Evolutionary conservation across 2,888 invertebrate genomes (phyloP).

Genomic region (Strigamia crassipes): DNA sequence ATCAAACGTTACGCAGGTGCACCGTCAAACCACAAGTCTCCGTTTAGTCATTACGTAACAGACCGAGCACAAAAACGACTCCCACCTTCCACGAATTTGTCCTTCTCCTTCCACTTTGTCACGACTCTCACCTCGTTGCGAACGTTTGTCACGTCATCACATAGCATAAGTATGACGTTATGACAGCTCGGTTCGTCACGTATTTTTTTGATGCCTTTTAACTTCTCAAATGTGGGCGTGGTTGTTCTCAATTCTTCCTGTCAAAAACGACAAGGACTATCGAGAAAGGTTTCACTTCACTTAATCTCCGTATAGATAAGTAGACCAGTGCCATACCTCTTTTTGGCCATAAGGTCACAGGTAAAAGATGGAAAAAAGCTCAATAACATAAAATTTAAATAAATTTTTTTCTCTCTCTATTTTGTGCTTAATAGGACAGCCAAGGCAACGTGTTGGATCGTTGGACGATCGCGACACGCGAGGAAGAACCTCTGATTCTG

Average conservation of each 20-base stretch:
- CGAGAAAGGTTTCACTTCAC: slow-evolving; percentile 13
- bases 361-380: neutral
- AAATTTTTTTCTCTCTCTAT: slow-evolving; percentile 58
- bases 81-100: neutral
- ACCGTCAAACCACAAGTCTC: neutral
- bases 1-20: neutral
- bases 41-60: neutral
- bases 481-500: slow-evolving; percentile 88
- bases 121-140: slow-evolving; percentile 32
- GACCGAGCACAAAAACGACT: neutral
- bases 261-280: slow-evolving; percentile 34
- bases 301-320: slow-evolving; percentile 12
- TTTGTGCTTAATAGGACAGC: slow-evolving; percentile 70
- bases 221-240: slow-evolving; percentile 25
- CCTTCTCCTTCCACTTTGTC: neutral
- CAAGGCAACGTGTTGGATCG: slow-evolving; percentile 81
- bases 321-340: slow-evolving; percentile 36
- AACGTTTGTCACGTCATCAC: slow-evolving; percentile 41
- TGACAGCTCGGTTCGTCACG: slow-evolving; percentile 33
- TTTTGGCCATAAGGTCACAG: neutral
- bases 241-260: slow-evolving; percentile 19
- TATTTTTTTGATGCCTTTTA: neutral
- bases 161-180: neutral
- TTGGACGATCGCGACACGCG: slow-evolving; percentile 84
- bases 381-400: too few species aligned